Evolutionary conservation across 2,113 vertebrate genomes (phyloP), one percentile per base, ranked within the genome.

Genomic region (Paramisgurnus dabryanus): DNA sequence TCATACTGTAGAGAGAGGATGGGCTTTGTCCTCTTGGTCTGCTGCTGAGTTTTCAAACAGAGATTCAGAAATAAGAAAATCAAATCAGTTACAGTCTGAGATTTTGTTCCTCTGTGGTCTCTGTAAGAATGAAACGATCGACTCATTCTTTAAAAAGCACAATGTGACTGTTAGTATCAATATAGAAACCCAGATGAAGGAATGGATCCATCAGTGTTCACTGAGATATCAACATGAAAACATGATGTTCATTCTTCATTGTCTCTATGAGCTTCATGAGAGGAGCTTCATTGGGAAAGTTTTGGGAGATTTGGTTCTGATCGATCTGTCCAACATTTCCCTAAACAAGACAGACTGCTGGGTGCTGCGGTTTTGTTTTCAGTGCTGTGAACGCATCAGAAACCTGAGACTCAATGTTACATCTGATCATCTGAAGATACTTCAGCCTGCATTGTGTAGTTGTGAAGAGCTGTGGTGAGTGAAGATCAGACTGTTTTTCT

Each of bases 261-360:
- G 73, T 63, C 73, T 82, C 17, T 77, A 65, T 55, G 80, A 77
- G 66, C 53, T 82, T 0, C 80, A 82, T 15, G 73, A 82, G 1
- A n/a, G 34, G 1, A 60, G 7, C n/a, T 77, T 77, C 4, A 10
- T 53, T 27, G 34, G 10, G 10, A 43, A 50, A 13, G 58, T 49
- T 0, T 77, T 47, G 4, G 4, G 3, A 47, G 45, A 9, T 47
- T 47, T 47, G 45, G 3, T 47, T 6, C 9, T 47, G 4, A 22
- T 22, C 22, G 45, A 47, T 47, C 6, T 47, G 2, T 47, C 45
- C 9, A 47, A 47, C 9, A 47, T 9, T 47, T 9, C 45, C 6
- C 45, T 47, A 9, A 47, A 47, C 6, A 47, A 9, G 45, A 47
- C 45, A 47, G 45, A 47, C 45, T 47, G 6, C 9, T 47, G 45